Evolutionary conservation across 53 echinoderm and acorn worm genomes (phyloP), one percentile per base, ranked within the genome.

Genomic region (Luidia sarsii): DNA sequence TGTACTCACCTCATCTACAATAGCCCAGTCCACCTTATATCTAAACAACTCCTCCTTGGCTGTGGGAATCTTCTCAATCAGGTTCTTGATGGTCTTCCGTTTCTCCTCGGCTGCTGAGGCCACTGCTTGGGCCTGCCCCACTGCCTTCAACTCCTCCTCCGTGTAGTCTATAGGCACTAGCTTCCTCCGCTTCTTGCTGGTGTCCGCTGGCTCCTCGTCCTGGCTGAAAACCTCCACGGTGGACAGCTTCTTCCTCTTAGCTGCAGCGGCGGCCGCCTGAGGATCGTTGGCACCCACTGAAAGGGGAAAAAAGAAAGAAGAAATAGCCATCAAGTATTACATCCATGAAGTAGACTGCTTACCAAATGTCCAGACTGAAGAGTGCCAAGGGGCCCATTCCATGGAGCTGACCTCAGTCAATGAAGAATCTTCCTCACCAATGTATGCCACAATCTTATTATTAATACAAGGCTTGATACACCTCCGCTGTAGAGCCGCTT

Each of bases 381-480:
- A 85, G 64, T 90, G 92, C 72, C 90, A 84, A 30, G 90, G 85
- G 33, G 93, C 77, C 6, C 92, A 82, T 63, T 95, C 93, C 29
- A 90, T 84, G 55, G 92, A 95, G 64, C 92, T 95, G 71, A 95
- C 92, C 20, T 95, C 95, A 23, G 92, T 92, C n/a, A 95, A 64
- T 2, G 95, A 93, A 20, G 95, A 85, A 25, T 95, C 95, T 64
- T 95, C 95, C 54, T 95, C 95, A 14, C 95, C 92, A 39, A 95
- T 95, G 85, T 95, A 95, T 68, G 92, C 95, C 14, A 95, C 90
- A 54, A 95, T 95, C 88, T 95, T 95, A 85, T 95, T 95, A 70
- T 95, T 95, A 74, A 95, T 95, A 92, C 95, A 95, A 0, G 95
- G 95, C 28, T 93, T 90, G 63, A 95, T 92, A 70, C 95, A 84